A percentile compares a stretch with the other conserved stretches of the same genome.
Conservation (phyloP, 2,888 invertebrate genomes). For the Sphinx pinastri region DNA sequence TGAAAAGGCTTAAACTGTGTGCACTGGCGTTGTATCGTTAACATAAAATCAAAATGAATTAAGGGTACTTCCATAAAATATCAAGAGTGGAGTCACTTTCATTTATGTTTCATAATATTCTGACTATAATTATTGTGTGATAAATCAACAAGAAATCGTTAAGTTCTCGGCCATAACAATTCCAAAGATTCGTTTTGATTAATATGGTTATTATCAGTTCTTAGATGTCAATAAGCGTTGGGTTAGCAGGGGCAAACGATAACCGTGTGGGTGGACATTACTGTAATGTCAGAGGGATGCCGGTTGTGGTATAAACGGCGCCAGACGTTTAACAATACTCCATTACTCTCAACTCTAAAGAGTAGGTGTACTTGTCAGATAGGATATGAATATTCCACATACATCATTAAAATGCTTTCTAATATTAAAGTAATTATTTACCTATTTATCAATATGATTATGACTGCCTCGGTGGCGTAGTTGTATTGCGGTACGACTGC, state of each 20-base stretch:
- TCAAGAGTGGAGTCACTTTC: slow-evolving; percentile 64
- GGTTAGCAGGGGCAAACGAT: slow-evolving; percentile 6
- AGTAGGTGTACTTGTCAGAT: slow-evolving; percentile 29
- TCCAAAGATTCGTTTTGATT: neutral
- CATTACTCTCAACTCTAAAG: slow-evolving; percentile 56
- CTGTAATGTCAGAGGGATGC: slow-evolving; percentile 54
- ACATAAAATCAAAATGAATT: slow-evolving; percentile 70
- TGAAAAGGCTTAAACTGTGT: slow-evolving; percentile 79
- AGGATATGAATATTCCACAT: too few relatives aligned
- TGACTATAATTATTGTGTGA: neutral
- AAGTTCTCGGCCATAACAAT: too few relatives aligned
- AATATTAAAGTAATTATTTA: too few relatives aligned
- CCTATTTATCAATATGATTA: too few relatives aligned
- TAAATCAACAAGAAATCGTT: neutral
- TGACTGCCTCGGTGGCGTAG: too few relatives aligned
- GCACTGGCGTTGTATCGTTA: slow-evolving; percentile 74
- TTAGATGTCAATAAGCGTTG: neutral
- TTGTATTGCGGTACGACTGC: too few relatives aligned
- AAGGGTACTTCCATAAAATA: slow-evolving; percentile 66
- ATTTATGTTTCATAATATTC: slow-evolving; percentile 10
- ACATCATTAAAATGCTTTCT: too few relatives aligned
- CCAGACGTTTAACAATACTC: slow-evolving; percentile 56
- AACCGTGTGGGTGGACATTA: slow-evolving; percentile 53
- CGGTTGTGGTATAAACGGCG: slow-evolving; percentile 44
- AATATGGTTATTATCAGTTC: neutral